Evolutionary conservation across 64 coral and sea anemone genomes (phyloP), one percentile per base, ranked within the genome.

Genomic region (Orbicella faveolata): DNA sequence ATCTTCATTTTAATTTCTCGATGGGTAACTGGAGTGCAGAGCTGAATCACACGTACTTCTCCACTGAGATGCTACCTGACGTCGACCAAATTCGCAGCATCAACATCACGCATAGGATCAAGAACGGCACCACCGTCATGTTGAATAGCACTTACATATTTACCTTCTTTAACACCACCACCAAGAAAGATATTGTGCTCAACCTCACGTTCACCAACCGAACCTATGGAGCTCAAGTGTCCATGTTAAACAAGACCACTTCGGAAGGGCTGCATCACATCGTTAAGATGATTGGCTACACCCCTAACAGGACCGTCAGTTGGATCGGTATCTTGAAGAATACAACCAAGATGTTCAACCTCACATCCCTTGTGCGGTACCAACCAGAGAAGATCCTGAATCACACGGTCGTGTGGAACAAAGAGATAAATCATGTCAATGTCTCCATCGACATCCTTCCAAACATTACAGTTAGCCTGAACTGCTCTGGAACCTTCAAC

Each of bases 401-500:
- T 34, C 92, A 93, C 53, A 93, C 78, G 9, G 17, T 92, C 53
- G 51, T 92, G 41, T 20, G 87, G 36, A 87, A 88, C 21, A 80
- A 61, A 12, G 36, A 82, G 37, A 51, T 70, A 11, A 76, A 82
- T 61, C 86, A 89, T 39, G 34, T 93, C 12, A 93, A 93, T 75
- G 75, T 93, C 73, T 89, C 92, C 5, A 39, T 93, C 26, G 59
- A 84, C 20, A 37, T 93, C 83, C 92, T 89, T 36, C 92, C 79
- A 15, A 89, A 93, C 74, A 14, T 93, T n/a, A 78, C 84, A 51
- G 25, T 92, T 33, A 75, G 78, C 2, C 19, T 95, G 8, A 95
- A 95, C 79, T 84, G 89, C 73, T 95, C 94, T n/a, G 94, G 94
- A 19, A 95, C 77, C 36, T 92, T 95, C 79, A 78, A 63, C 78